Conservation (phyloP, 2,113 vertebrate species). For the Phocoena phocoena region DNA sequence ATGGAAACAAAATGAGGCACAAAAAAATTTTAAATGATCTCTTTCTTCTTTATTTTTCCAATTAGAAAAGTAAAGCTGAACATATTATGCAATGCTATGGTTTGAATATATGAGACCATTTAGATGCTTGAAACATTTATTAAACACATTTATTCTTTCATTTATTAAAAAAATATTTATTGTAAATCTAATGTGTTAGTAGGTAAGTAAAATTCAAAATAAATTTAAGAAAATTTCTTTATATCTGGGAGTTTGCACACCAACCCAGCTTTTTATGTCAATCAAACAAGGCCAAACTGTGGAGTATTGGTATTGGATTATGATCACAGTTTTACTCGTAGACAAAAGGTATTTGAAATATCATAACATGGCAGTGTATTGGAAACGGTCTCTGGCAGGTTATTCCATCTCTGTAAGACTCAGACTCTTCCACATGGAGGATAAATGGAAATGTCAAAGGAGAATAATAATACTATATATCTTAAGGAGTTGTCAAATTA, state of each 20-base stretch:
- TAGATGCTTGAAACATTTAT: not conserved
- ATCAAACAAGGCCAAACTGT: not conserved
- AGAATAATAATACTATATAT: slow-evolving; percentile 46
- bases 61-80: slow-evolving; percentile 18
- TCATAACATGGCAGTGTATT: not conserved
- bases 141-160: not conserved
- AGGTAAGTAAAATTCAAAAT: not conserved
- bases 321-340: not conserved
- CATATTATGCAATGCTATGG: not conserved
- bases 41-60: not conserved
- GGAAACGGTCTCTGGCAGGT: not conserved
- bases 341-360: not conserved
- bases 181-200: not conserved
- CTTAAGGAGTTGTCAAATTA: slow-evolving; percentile 56
- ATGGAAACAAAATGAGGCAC: slow-evolving; percentile 14
- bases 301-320: not conserved
- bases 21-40: not conserved
- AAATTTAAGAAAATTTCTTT: not conserved
- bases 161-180: not conserved
- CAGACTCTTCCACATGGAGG: not conserved
- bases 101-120: not conserved
- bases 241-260: not conserved
- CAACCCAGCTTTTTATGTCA: not conserved
- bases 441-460: slow-evolving; percentile 49
- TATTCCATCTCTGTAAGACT: not conserved